These are phyloP conservation scores for Spatulosminthurus flaviceps DNA, from an alignment of 2,888 invertebrate species.

Conservation along the genomic window DNA sequence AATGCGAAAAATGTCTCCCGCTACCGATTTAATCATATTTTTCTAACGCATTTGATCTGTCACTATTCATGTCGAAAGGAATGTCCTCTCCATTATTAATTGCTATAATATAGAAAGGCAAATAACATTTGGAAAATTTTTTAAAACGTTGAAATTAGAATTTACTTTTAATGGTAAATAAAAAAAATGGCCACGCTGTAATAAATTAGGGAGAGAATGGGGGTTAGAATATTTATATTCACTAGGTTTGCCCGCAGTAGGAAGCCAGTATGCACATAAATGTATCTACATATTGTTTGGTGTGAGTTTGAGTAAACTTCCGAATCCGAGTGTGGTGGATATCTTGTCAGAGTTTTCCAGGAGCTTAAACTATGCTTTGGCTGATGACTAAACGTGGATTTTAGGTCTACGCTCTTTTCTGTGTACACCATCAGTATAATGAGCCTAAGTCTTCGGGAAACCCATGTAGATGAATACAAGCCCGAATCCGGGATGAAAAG, in stretches of 20 bases:
- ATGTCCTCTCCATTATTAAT: too few relatives aligned
- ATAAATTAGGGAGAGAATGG: background rate
- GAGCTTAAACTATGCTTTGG: constrained; percentile 5
- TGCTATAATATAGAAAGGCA: too few relatives aligned
- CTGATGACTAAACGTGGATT: constrained; percentile 21
- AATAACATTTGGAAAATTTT: background rate
- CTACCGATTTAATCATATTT: too few relatives aligned
- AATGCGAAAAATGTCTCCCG: background rate
- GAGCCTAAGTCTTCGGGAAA: background rate
- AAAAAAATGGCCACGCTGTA: background rate
- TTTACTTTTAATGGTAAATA: background rate
- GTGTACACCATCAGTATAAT: constrained; percentile 9
- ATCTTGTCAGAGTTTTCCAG: background rate
- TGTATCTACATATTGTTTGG: background rate
- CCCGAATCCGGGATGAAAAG: constrained; percentile 30
- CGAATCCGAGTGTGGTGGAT: background rate
- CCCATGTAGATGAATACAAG: constrained; percentile 16
- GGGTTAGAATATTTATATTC: background rate
- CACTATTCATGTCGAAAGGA: too few relatives aligned
- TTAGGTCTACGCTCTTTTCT: background rate
- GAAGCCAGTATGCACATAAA: background rate
- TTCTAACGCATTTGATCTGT: too few relatives aligned
- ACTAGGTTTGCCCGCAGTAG: background rate
- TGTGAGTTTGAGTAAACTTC: constrained; percentile 18
- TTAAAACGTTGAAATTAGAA: background rate